phyloP scores from a whole-genome alignment of 2,113 vertebrate genomes.

The Leucoraja erinaceus region DNA sequence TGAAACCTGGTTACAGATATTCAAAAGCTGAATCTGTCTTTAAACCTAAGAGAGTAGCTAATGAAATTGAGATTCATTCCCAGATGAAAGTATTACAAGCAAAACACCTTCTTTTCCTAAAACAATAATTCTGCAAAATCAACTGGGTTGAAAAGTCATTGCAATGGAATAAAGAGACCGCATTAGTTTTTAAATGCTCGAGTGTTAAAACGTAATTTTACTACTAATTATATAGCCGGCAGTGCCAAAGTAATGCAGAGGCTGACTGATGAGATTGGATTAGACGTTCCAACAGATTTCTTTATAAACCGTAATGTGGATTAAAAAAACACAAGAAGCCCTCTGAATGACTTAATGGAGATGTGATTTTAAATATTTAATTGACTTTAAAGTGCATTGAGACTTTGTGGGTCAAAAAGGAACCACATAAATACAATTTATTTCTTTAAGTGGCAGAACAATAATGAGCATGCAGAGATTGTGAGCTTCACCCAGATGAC shows the following conservation, averaged over 20 bases:
- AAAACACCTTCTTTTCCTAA: not conserved
- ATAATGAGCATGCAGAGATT: not conserved
- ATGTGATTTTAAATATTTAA: not conserved
- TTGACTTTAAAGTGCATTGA: not conserved
- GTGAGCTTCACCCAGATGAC: not conserved
- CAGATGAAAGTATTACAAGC: not conserved
- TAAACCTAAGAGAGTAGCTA: not conserved
- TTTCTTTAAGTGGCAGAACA: not conserved
- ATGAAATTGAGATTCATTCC: conserved; percentile 27
- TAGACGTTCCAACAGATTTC: not conserved
- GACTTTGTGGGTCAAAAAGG: not conserved
- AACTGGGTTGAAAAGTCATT: conserved; percentile 12
- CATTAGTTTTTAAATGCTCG: not conserved
- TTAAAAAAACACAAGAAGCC: not conserved
- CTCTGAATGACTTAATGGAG: conserved; percentile 1
- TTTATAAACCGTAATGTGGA: not conserved
- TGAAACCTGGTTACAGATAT: not conserved
- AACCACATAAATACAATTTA: not conserved
- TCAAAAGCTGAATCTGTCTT: not conserved
- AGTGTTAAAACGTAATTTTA: conserved; percentile 21
- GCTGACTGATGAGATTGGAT: conserved; percentile 22
- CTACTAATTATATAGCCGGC: not conserved
- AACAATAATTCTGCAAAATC: conserved; percentile 11
- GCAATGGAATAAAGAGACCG: conserved; percentile 20
- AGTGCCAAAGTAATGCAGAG: not conserved